These are phyloP conservation scores for Seriola aureovittata DNA, from an alignment of 2,113 vertebrate genomes.

Conservation along the genomic window DNA sequence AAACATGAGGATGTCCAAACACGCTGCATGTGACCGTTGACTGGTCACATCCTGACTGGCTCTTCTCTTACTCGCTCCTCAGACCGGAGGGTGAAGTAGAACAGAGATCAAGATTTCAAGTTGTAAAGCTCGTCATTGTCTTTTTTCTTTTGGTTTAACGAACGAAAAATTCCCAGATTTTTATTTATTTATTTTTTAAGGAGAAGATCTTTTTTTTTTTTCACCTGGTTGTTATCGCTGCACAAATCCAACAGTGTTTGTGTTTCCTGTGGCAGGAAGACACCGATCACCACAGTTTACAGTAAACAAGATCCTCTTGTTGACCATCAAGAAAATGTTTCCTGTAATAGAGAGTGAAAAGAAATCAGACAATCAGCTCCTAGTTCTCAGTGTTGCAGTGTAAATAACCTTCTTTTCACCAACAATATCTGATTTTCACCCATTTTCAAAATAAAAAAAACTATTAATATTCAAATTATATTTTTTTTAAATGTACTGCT, in stretches of 20 bases:
- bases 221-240: neutral
- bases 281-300: too few species aligned
- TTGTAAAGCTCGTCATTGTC: neutral
- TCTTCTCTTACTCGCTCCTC: neutral
- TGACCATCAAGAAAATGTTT: too few species aligned
- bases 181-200: neutral
- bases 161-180: neutral
- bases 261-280: neutral
- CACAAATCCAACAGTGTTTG: slow-evolving; percentile 1
- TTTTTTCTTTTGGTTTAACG: neutral
- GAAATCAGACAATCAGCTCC: too few species aligned
- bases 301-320: too few species aligned
- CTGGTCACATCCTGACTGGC: neutral
- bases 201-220: neutral
- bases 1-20: slow-evolving; percentile 38
- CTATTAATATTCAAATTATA: too few species aligned
- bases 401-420: too few species aligned
- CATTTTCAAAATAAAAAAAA: too few species aligned
- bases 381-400: too few species aligned
- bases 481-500: too few species aligned
- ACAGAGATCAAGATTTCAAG: neutral
- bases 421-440: too few species aligned
- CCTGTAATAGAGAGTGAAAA: too few species aligned
- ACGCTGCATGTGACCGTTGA: neutral
- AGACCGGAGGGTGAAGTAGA: neutral